These are phyloP conservation scores for Sebastolobus alascanus DNA, from an alignment of 2,797 vertebrate species.

Conservation along the genomic window DNA sequence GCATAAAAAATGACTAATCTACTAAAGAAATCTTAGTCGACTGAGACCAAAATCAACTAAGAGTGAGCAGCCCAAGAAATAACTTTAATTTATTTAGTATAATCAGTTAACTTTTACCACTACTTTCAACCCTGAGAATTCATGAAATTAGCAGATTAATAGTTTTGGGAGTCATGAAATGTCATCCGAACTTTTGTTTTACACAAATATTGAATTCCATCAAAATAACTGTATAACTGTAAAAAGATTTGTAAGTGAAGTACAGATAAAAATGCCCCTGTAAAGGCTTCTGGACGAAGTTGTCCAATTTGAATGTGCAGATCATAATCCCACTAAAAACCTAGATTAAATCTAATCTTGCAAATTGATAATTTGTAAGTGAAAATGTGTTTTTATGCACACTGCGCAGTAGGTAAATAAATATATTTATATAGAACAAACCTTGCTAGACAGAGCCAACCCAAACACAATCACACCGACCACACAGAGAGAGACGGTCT, in stretches of 20 bases:
- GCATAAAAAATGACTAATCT: not conserved
- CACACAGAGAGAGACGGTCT: constrained; percentile 19
- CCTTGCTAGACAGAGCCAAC: constrained; percentile 78
- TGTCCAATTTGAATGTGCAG: too few species aligned
- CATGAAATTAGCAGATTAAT: not conserved
- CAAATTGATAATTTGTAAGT: not conserved
- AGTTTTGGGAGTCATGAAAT: not conserved
- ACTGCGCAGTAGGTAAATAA: not conserved
- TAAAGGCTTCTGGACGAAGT: too few species aligned
- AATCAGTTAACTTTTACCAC: not conserved
- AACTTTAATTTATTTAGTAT: too few species aligned
- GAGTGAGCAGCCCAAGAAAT: too few species aligned
- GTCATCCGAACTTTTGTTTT: not conserved
- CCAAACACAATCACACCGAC: constrained; percentile 67
- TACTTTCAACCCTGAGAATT: not conserved
- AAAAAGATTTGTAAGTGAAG: not conserved
- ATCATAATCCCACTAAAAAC: too few species aligned
- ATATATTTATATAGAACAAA: constrained; percentile 21
- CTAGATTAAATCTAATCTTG: not conserved
- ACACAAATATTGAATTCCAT: not conserved
- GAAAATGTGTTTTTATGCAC: not conserved
- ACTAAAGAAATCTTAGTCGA: too few species aligned
- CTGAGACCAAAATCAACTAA: too few species aligned
- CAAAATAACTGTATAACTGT: not conserved
- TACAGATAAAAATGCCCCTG: not conserved